A percentile compares a stretch with the other conserved stretches of the same genome.
phyloP scores from a whole-genome alignment of 1,140 invertebrate species.

The Hyphantria cunea region DNA sequence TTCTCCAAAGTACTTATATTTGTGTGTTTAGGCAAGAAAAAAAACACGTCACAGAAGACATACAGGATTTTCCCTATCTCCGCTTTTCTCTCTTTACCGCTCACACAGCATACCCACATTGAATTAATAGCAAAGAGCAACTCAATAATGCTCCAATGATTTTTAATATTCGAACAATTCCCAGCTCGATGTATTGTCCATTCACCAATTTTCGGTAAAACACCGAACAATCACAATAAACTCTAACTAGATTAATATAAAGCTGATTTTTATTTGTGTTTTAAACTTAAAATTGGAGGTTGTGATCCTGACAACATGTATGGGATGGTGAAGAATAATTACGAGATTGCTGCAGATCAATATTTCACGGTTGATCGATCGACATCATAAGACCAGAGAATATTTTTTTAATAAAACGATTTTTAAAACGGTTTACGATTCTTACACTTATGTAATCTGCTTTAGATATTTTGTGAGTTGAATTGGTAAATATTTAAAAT shows the following conservation, averaged over 20 bases:
- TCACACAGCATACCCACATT: slow-evolving; percentile 29
- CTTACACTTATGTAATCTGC: background rate
- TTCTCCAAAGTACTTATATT: too few species aligned
- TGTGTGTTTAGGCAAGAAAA: too few species aligned
- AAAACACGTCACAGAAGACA: too few species aligned
- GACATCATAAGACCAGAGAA: slow-evolving; percentile 18
- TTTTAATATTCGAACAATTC: slow-evolving; percentile 74
- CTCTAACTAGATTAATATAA: slow-evolving; percentile 7
- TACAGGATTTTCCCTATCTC: background rate
- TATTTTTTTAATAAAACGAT: slow-evolving; percentile 25
- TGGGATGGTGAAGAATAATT: slow-evolving; percentile 31
- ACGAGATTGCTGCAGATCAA: slow-evolving; percentile 21
- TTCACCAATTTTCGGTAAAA: slow-evolving; percentile 47
- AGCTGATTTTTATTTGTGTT: slow-evolving; percentile 11
- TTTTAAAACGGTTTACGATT: slow-evolving; percentile 9
- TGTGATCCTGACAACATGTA: slow-evolving; percentile 32
- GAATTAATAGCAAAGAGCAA: slow-evolving; percentile 69
- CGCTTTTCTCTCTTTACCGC: slow-evolving; percentile 13
- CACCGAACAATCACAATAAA: slow-evolving; percentile 17
- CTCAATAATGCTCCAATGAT: slow-evolving; percentile 71
- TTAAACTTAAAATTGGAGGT: slow-evolving; percentile 1
- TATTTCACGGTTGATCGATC: slow-evolving; percentile 33
- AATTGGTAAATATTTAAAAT: background rate
- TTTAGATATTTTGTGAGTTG: slow-evolving; percentile 5
- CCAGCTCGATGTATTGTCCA: slow-evolving; percentile 51